Percentiles rank a stretch among this genome's conserved stretches.
These are phyloP conservation scores for Eumeta japonica DNA, from an alignment of 1,140 invertebrate species.

Conservation along the genomic window DNA sequence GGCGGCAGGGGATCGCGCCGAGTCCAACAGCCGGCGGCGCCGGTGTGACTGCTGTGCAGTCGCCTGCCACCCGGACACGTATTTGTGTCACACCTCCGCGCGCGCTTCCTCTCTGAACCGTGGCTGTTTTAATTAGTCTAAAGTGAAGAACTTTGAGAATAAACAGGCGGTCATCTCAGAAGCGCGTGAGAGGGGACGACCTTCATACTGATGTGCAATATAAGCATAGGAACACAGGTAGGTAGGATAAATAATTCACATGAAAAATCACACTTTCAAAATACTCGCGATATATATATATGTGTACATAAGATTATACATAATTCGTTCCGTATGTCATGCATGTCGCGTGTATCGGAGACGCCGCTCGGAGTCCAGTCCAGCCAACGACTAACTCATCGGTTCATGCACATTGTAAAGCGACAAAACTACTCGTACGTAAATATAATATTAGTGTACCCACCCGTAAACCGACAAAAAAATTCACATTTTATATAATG, in stretches of 20 bases:
- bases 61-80: constrained; percentile 30
- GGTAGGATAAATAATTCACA: constrained; percentile 48
- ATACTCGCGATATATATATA: constrained; percentile 34
- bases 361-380: constrained; percentile 23
- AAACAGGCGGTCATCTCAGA: no score
- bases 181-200: no score
- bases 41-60: constrained; percentile 39
- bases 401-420: constrained; percentile 52
- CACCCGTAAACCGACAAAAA: constrained; percentile 46
- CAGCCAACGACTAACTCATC: constrained; percentile 37
- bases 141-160: no score
- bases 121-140: constrained; percentile 5
- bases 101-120: not conserved
- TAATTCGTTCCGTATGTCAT: constrained; percentile 28
- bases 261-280: constrained; percentile 49
- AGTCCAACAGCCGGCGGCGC: constrained; percentile 38
- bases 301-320: no score
- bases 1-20: constrained; percentile 22
- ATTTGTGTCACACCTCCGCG: constrained; percentile 7
- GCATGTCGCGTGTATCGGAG: constrained; percentile 30
- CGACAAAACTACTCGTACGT: constrained; percentile 53
- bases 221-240: constrained; percentile 50
- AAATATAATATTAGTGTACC: constrained; percentile 55
- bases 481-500: constrained; percentile 39
- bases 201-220: constrained; percentile 36